phyloP scores from a whole-genome alignment of 2,797 vertebrate species.

The Aselliscus stoliczkanus region DNA sequence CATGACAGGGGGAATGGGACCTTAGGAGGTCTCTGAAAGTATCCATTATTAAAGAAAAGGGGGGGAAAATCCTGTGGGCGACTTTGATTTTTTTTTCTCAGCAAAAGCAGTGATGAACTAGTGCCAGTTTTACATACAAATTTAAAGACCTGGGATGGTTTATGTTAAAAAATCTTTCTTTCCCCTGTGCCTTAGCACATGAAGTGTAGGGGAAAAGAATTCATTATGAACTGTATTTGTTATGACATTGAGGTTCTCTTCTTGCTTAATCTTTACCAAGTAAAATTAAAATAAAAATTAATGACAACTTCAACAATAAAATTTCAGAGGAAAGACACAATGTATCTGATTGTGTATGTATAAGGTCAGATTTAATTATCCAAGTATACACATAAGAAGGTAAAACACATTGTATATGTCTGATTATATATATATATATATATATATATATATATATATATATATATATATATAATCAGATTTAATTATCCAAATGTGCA shows the following conservation, averaged over 20 bases:
- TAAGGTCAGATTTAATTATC: slow-evolving; percentile 74
- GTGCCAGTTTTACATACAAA: slow-evolving; percentile 70
- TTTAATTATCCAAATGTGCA: slow-evolving; percentile 75
- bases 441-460: slow-evolving; percentile 12
- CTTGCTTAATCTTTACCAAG: slow-evolving; percentile 69
- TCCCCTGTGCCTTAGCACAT: slow-evolving; percentile 33
- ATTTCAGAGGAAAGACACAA: slow-evolving; percentile 65
- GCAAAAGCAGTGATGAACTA: slow-evolving; percentile 57
- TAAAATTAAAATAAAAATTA: slow-evolving; percentile 34
- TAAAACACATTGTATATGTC: slow-evolving; percentile 46
- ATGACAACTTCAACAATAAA: slow-evolving; percentile 29
- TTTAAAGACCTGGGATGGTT: slow-evolving; percentile 69
- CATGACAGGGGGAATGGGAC: slow-evolving; percentile 82
- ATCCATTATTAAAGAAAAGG: slow-evolving; percentile 81
- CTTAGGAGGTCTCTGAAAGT: slow-evolving; percentile 81
- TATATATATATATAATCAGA: slow-evolving; percentile 56
- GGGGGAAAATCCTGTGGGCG: slow-evolving; percentile 51
- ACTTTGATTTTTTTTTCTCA: slow-evolving; percentile 77
- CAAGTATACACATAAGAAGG: slow-evolving; percentile 69
- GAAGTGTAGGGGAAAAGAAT: slow-evolving; percentile 47
- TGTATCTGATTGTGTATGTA: neutral
- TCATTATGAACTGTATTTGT: slow-evolving; percentile 64
- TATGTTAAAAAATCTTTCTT: slow-evolving; percentile 58
- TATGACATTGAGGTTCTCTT: slow-evolving; percentile 73
- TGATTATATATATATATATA: neutral